Evolutionary conservation across 2,113 vertebrate genomes (phyloP).

Genomic region (Synodontis membranacea): DNA sequence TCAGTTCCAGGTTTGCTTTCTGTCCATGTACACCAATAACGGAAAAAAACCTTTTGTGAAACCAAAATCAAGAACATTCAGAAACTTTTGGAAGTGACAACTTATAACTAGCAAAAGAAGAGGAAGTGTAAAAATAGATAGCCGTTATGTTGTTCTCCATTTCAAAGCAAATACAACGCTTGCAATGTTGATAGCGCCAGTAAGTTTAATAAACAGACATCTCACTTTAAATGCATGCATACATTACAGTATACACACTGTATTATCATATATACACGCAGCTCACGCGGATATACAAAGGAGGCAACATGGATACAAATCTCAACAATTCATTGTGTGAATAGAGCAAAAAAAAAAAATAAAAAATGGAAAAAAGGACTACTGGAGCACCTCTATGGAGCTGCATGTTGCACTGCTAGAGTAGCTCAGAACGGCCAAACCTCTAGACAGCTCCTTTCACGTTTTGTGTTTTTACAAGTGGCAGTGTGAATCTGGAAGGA

Average conservation of each 20-base stretch:
- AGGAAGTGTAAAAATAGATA: constrained; percentile 19
- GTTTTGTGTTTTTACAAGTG: too few species aligned
- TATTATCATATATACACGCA: too few species aligned
- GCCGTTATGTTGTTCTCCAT: neutral
- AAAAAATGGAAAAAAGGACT: too few species aligned
- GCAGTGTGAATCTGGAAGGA: too few species aligned
- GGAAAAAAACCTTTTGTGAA: constrained; percentile 19
- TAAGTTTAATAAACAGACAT: neutral
- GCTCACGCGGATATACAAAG: neutral
- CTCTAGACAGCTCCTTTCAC: too few species aligned
- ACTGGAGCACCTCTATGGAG: too few species aligned
- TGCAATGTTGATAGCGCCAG: neutral
- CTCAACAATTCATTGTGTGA: neutral
- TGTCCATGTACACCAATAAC: neutral
- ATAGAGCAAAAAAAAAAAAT: too few species aligned
- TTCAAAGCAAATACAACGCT: neutral
- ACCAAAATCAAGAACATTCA: neutral
- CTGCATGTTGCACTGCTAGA: too few species aligned
- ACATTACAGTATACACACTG: too few species aligned
- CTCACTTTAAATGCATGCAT: neutral
- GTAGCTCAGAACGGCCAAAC: too few species aligned
- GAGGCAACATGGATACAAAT: neutral
- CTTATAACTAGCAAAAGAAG: neutral
- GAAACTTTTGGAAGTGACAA: constrained; percentile 1
- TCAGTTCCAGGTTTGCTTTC: neutral